Evolutionary conservation across 2,888 invertebrate species (phyloP).

Genomic region (Achlya flavicornis): DNA sequence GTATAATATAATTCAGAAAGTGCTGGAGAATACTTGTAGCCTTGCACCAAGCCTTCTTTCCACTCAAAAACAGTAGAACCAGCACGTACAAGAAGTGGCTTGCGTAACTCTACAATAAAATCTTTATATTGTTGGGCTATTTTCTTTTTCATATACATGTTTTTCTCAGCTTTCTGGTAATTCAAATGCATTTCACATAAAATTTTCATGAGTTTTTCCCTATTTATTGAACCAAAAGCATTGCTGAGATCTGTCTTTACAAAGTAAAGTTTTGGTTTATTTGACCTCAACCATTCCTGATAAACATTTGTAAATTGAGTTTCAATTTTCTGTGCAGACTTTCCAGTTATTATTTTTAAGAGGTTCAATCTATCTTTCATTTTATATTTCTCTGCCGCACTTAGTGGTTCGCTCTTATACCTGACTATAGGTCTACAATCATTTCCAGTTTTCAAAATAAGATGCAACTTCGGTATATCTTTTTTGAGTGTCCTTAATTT

Average conservation of each 20-base stretch:
- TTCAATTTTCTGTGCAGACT: slow-evolving; percentile 55
- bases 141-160: slow-evolving; percentile 54
- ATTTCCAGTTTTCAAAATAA: slow-evolving; percentile 66
- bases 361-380: slow-evolving; percentile 64
- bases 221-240: slow-evolving; percentile 78
- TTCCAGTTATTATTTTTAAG: slow-evolving; percentile 55
- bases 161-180: slow-evolving; percentile 56
- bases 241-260: slow-evolving; percentile 76
- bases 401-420: slow-evolving; percentile 57
- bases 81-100: slow-evolving; percentile 68
- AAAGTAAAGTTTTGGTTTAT: slow-evolving; percentile 72
- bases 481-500: slow-evolving; percentile 52
- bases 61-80: slow-evolving; percentile 78
- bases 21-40: slow-evolving; percentile 79
- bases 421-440: slow-evolving; percentile 71
- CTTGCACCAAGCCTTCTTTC: slow-evolving; percentile 76
- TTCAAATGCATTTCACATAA: slow-evolving; percentile 53
- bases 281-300: slow-evolving; percentile 56
- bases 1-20: slow-evolving; percentile 76
- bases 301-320: slow-evolving; percentile 51
- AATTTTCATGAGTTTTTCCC: slow-evolving; percentile 60
- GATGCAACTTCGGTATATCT: slow-evolving; percentile 67
- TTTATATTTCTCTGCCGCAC: slow-evolving; percentile 56
- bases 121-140: slow-evolving; percentile 63
- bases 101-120: slow-evolving; percentile 61